Conservation (phyloP, 2,888 invertebrate genomes). For the Listrodromus nycthemerus region DNA sequence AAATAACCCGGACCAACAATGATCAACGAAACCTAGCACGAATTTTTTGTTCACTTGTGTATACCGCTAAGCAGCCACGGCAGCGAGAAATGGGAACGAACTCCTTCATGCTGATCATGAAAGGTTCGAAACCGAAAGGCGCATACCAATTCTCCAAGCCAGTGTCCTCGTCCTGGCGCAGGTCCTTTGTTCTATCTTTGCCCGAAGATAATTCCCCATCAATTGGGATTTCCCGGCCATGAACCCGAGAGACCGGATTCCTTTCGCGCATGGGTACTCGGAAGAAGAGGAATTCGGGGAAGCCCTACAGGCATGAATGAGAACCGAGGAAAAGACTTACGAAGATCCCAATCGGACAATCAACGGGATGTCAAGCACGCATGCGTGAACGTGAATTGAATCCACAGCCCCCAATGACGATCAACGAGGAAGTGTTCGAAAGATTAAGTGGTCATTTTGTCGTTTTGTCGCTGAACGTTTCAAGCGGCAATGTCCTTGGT, state of each 20-base stretch:
- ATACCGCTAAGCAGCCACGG: not conserved
- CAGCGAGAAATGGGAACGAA: not conserved
- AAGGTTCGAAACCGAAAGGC: slow-evolving; percentile 61
- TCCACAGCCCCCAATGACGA: not conserved
- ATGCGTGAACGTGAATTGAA: not conserved
- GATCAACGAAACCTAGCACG: not conserved
- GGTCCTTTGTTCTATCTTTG: slow-evolving; percentile 54
- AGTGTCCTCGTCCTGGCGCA: not conserved
- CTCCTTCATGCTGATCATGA: slow-evolving; percentile 27
- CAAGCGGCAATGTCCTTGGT: not conserved
- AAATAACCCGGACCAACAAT: not conserved
- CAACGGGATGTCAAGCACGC: not conserved
- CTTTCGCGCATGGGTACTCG: slow-evolving; percentile 36
- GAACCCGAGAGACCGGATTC: not conserved
- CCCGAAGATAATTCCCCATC: slow-evolving; percentile 75
- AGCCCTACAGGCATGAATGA: slow-evolving; percentile 43
- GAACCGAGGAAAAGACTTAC: slow-evolving; percentile 43
- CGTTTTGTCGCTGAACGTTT: slow-evolving; percentile 3
- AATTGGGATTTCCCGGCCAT: slow-evolving; percentile 76
- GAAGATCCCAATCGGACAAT: not conserved
- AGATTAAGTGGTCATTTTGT: slow-evolving; percentile 6
- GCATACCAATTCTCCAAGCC: slow-evolving; percentile 22
- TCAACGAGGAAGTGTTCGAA: not conserved
- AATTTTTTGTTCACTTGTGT: not conserved
- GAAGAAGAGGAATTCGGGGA: slow-evolving; percentile 58